phyloP scores from a whole-genome alignment of 2,888 invertebrate genomes.

The Tineola bisselliella region DNA sequence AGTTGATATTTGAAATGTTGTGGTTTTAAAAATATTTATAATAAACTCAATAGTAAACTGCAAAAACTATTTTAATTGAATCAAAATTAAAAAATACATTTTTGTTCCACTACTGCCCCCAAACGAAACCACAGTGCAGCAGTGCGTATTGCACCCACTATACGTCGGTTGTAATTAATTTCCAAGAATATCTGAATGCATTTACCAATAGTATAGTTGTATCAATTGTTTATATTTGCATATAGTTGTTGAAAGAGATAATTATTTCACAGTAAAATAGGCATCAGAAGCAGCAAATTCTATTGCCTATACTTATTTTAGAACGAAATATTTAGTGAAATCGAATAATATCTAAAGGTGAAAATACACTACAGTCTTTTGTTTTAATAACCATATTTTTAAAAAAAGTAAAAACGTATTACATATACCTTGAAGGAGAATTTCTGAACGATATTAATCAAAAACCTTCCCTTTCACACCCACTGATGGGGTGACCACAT shows the following conservation, averaged over 20 bases:
- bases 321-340: too few relatives aligned
- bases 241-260: not conserved
- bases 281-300: too few relatives aligned
- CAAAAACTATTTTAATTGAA: too few relatives aligned
- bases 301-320: too few relatives aligned
- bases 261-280: not conserved
- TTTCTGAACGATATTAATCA: not conserved
- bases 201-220: not conserved
- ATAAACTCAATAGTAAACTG: too few relatives aligned
- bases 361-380: too few relatives aligned
- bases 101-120: too few relatives aligned
- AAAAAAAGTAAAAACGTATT: not conserved
- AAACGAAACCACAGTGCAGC: not conserved
- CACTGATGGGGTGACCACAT: not conserved
- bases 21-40: too few relatives aligned
- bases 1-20: too few relatives aligned
- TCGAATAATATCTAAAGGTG: too few relatives aligned
- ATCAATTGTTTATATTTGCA: not conserved
- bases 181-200: not conserved
- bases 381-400: not conserved
- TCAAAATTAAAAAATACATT: too few relatives aligned
- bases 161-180: not conserved
- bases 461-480: not conserved
- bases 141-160: not conserved
- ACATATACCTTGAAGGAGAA: not conserved